Evolutionary conservation across 2,888 invertebrate species (phyloP).

Genomic region (Cataglyphis albicans): DNA sequence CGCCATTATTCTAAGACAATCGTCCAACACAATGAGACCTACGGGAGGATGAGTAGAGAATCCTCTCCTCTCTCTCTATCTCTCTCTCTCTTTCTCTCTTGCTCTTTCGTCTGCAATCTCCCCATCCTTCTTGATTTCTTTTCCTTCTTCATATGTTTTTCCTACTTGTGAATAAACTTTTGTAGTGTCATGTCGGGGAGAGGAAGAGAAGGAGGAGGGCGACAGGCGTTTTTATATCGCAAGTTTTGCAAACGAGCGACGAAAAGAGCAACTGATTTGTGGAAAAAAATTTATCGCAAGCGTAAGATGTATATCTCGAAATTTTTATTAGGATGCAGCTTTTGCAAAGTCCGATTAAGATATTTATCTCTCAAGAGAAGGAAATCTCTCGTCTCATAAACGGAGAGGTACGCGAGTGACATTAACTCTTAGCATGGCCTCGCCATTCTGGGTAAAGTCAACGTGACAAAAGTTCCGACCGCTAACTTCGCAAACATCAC

Average conservation of each 20-base stretch:
- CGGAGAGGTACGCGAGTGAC: not conserved
- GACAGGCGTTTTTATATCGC: slow-evolving; percentile 9
- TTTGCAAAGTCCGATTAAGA: not conserved
- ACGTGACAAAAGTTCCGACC: slow-evolving; percentile 33
- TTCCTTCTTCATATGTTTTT: slow-evolving; percentile 51
- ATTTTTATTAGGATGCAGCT: not conserved
- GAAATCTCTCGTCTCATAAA: not conserved
- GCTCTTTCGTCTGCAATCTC: slow-evolving; percentile 43
- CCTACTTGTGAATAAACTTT: slow-evolving; percentile 53
- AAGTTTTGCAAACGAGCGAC: not conserved
- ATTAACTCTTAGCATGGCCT: not conserved
- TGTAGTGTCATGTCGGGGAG: slow-evolving; percentile 33
- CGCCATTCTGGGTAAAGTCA: slow-evolving; percentile 31
- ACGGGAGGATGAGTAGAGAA: slow-evolving; percentile 83
- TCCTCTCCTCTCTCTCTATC: slow-evolving; percentile 62
- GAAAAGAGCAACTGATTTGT: not conserved
- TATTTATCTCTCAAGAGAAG: not conserved
- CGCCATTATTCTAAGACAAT: slow-evolving; percentile 86
- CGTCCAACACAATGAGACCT: slow-evolving; percentile 86
- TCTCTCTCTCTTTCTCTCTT: slow-evolving; percentile 54
- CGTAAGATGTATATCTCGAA: not conserved
- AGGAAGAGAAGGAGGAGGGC: not conserved
- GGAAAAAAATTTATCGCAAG: not conserved
- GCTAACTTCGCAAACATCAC: slow-evolving; percentile 18
- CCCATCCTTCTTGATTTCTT: slow-evolving; percentile 23